Percentiles rank a stretch among this genome's conserved stretches.
Conservation (phyloP, 2,888 invertebrate genomes). For the Perithous albicinctus region DNA sequence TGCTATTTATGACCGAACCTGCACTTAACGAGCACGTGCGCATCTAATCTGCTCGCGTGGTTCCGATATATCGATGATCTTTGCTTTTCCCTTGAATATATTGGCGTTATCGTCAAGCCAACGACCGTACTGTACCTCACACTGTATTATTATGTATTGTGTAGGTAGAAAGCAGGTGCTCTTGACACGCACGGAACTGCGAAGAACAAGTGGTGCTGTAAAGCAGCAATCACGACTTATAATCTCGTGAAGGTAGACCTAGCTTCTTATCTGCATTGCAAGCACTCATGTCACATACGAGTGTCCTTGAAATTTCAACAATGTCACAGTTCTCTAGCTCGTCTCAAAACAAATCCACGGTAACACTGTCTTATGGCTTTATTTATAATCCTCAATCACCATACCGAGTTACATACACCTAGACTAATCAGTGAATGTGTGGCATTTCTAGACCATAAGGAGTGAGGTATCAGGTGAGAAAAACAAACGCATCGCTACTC, state of each 20-base stretch:
- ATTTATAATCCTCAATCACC: neutral
- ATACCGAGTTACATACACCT: too few relatives aligned
- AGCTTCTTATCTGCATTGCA: neutral
- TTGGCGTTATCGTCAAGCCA: neutral
- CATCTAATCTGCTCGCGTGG: neutral
- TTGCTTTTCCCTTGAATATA: conserved; percentile 11
- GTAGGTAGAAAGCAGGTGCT: neutral
- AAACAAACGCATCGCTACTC: too few relatives aligned
- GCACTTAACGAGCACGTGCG: neutral
- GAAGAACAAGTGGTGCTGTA: conserved; percentile 31
- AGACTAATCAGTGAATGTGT: too few relatives aligned
- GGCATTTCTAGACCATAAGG: too few relatives aligned
- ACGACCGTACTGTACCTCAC: neutral
- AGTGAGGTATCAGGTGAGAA: too few relatives aligned
- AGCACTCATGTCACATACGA: neutral
- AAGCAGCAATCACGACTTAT: conserved; percentile 9
- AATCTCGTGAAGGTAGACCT: too few relatives aligned
- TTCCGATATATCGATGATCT: neutral
- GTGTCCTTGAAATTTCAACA: neutral
- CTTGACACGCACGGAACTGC: neutral
- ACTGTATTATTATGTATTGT: neutral
- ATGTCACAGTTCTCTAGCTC: neutral
- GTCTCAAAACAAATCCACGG: neutral
- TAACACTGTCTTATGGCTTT: neutral
- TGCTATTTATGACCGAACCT: neutral